Evolutionary conservation across 2,888 invertebrate species (phyloP), one percentile per base, ranked within the genome.

Genomic region (Meta bourneti): DNA sequence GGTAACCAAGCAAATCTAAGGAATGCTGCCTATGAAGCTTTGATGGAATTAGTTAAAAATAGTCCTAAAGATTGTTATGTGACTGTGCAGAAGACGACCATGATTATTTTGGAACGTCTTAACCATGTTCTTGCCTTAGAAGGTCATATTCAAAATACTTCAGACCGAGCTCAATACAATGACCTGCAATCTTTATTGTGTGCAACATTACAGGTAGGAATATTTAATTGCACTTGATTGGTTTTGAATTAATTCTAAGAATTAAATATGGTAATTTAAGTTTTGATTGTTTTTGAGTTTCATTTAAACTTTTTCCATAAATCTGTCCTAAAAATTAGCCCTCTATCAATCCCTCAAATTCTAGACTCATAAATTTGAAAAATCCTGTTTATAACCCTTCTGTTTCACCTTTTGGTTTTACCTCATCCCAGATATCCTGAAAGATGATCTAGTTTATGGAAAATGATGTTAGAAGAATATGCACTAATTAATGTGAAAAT

Each of bases 1-100:
- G 98, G 98, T 0, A 97, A 97, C 1, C 98, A 95, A 94, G 95
- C 94, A 90, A 94, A 94, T 74, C 89, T 94, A 48, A 88, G 99
- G 93, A 98, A 98, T 51, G 99, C 99, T 61, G 99, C 99, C 0
- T 99, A 99, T 95, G 99, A 99, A 95, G 99, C 99, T 0, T 96
- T 99, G 0, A 99, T 99, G 99, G 99, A 99, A 95, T 97, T 99
- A 97, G 98, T 99, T 75, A 99, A 99, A 95, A 99, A 99, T 95
- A 99, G 99, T 1, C 99, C 99, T 0, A 96, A 97, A 93, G 99
- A 99, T 96, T 99, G 99, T 95, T 99, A 99, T 95, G 96, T 97
- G 1, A 97, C 98, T 81, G 99, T 99, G 71, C 98, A 99, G 95
- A 97, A 97, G 94, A 99, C 99, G 0, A 99, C 99, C 0, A 97